A percentile compares a stretch with the other conserved stretches of the same genome.
These are phyloP conservation scores for Carpatolechia fugitivella DNA, from an alignment of 2,888 invertebrate genomes.

Conservation along the genomic window DNA sequence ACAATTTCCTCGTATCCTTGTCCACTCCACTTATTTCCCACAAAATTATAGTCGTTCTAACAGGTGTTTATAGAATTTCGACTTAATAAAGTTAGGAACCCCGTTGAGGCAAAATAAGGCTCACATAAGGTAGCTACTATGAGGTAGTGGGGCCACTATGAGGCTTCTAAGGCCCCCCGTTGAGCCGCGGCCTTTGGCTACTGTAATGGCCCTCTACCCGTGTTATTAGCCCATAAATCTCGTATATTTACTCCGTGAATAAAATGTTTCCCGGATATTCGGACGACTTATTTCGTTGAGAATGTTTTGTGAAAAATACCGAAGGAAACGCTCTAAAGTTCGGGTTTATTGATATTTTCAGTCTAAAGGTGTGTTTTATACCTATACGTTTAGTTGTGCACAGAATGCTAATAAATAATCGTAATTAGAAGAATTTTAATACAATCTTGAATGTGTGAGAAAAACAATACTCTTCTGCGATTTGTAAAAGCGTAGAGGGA, in stretches of 20 bases:
- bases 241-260: slow-evolving; percentile 20
- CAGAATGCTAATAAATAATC: too few species aligned
- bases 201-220: slow-evolving; percentile 13
- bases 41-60: neutral
- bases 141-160: slow-evolving; percentile 1
- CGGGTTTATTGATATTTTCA: neutral
- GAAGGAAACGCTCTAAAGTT: neutral
- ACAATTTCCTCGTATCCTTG: too few species aligned
- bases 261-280: slow-evolving; percentile 16
- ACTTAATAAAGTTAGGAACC: slow-evolving; percentile 24
- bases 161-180: neutral
- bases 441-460: too few species aligned
- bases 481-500: too few species aligned
- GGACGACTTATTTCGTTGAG: slow-evolving; percentile 8
- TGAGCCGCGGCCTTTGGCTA: slow-evolving; percentile 14
- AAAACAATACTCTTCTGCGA: too few species aligned
- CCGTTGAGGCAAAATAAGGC: neutral
- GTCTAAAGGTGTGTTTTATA: neutral
- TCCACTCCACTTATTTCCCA: too few species aligned
- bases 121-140: slow-evolving; percentile 3
- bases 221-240: slow-evolving; percentile 22
- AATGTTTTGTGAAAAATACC: slow-evolving; percentile 4
- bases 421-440: too few species aligned
- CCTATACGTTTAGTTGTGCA: too few species aligned
- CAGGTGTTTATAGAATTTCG: slow-evolving; percentile 22